Conservation (phyloP, 2,797 vertebrate species). For the Megalops cyprinoides region DNA sequence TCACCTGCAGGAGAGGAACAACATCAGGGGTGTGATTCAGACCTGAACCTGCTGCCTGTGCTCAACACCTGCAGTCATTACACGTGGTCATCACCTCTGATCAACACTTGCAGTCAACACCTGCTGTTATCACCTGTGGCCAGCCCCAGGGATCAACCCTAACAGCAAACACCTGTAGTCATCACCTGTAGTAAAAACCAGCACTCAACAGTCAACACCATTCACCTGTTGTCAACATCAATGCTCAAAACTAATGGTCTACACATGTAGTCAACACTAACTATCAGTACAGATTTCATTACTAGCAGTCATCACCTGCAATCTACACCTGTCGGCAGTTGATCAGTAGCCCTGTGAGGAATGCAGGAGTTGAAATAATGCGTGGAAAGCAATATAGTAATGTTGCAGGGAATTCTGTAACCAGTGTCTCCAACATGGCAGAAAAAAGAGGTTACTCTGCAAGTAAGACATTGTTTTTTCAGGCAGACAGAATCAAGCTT, state of each 20-base stretch:
- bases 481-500: not conserved
- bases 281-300: too few relatives aligned
- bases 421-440: not conserved
- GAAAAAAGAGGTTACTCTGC: not conserved
- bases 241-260: too few relatives aligned
- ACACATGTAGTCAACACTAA: too few relatives aligned
- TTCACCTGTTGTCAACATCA: not conserved
- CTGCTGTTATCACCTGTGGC: not conserved
- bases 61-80: not conserved
- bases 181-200: not conserved
- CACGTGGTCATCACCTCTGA: not conserved
- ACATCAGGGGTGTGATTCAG: not conserved
- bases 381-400: not conserved
- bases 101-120: not conserved
- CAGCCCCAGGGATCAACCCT: too few relatives aligned
- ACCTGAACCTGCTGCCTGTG: not conserved
- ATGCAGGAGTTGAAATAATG: not conserved
- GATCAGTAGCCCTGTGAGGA: not conserved
- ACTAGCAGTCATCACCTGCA: not conserved
- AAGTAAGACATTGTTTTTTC: conserved; percentile 6
- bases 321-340: not conserved
- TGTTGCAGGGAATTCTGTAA: not conserved
- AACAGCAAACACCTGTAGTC: not conserved
- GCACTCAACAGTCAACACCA: not conserved
- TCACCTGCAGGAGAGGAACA: conserved; percentile 76